A percentile compares a stretch with the other conserved stretches of the same genome.
These are phyloP conservation scores for Adineta ricciae DNA, from an alignment of 2,888 invertebrate species.

Conservation along the genomic window DNA sequence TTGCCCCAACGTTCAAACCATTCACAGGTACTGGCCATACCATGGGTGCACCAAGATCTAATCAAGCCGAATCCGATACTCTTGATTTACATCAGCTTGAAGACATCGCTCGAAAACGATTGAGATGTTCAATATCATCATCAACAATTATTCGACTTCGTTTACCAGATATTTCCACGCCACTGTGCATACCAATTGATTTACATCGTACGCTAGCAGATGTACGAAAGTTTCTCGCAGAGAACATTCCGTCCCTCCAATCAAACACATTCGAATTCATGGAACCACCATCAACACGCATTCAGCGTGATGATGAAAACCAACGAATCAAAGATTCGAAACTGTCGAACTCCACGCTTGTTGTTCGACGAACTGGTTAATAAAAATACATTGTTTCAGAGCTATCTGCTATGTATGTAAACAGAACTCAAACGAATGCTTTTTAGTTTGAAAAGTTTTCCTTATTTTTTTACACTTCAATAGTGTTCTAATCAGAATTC, in stretches of 20 bases:
- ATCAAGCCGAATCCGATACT: not conserved
- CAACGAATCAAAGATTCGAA: not conserved
- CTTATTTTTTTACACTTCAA: too few species aligned
- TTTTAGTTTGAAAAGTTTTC: too few species aligned
- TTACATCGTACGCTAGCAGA: not conserved
- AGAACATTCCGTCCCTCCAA: not conserved
- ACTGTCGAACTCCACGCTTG: not conserved
- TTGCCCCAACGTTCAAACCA: not conserved
- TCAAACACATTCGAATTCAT: not conserved
- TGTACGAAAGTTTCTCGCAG: not conserved
- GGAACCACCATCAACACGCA: not conserved
- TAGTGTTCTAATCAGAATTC: too few species aligned
- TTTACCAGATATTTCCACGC: not conserved
- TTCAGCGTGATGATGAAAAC: not conserved
- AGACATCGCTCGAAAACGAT: not conserved
- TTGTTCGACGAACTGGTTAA: not conserved
- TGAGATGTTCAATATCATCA: not conserved
- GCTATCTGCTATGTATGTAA: too few species aligned
- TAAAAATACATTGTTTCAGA: too few species aligned
- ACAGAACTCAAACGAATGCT: too few species aligned
- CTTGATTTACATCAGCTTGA: not conserved
- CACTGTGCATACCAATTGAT: not conserved
- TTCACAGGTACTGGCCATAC: not conserved
- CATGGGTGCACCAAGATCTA: not conserved
- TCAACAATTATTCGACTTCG: constrained; percentile 6